Conservation (phyloP, 64 coral and sea anemone genomes). For the Montipora efflorescens region DNA sequence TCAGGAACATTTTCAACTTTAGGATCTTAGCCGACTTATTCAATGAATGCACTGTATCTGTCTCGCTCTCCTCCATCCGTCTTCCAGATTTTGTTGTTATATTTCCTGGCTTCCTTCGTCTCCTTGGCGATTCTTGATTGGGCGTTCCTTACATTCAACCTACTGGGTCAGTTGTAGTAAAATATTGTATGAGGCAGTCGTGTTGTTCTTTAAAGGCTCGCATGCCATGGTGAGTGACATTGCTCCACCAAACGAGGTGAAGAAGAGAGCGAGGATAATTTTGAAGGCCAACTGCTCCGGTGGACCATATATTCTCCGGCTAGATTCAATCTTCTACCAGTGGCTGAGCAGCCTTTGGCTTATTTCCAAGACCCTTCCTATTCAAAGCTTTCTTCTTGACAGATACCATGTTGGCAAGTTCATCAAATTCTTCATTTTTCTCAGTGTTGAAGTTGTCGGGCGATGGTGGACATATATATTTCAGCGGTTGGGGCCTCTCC, state of each 20-base stretch:
- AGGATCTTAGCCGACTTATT: conserved; percentile 46
- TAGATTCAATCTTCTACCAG: conserved; percentile 29
- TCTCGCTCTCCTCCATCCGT: conserved; percentile 63
- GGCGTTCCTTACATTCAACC: conserved; percentile 46
- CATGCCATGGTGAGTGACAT: conserved; percentile 43
- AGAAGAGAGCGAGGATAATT: conserved; percentile 40
- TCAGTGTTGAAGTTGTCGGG: conserved; percentile 67
- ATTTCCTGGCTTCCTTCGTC: conserved; percentile 68
- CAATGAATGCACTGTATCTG: conserved; percentile 27
- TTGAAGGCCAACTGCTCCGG: conserved; percentile 39
- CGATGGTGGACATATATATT: conserved; percentile 33
- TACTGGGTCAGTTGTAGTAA: conserved; percentile 42
- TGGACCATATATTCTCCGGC: conserved; percentile 34
- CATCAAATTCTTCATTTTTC: background rate
- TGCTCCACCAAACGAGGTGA: conserved; percentile 68
- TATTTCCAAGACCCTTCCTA: conserved; percentile 18
- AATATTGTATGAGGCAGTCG: conserved; percentile 48
- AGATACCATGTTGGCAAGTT: conserved; percentile 10
- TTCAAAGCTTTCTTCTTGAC: conserved; percentile 19
- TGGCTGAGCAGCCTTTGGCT: conserved; percentile 30
- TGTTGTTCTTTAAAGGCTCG: conserved; percentile 51
- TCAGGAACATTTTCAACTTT: conserved; percentile 31
- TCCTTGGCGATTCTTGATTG: conserved; percentile 69
- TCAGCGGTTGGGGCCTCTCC: conserved; percentile 7
- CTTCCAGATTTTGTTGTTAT: conserved; percentile 78